Evolutionary conservation across 2,888 invertebrate species (phyloP), one percentile per base, ranked within the genome.

Genomic region (Himalopsyche japonica): DNA sequence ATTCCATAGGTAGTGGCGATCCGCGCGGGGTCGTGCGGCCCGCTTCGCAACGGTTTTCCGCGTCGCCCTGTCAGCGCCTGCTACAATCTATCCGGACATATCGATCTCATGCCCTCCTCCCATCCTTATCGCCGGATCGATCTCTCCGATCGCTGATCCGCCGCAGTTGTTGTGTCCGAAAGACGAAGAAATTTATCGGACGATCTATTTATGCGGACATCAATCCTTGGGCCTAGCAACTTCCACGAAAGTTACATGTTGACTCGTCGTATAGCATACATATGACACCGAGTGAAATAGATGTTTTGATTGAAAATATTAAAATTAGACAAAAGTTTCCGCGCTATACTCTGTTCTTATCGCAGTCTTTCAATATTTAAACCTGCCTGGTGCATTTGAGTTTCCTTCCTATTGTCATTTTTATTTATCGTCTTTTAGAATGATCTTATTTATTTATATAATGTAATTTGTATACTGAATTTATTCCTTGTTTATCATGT

Each of bases 151-250:
- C 76, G 37, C 24, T 34, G 77, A 43, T 43, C 77, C 37, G 37
- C 37, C 34, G 34, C 77, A n/a, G 77, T 20, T 34, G 34, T 27
- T 82, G 77, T 77, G 76, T 37, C 78, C 34, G 80, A 76, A 37
- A 64, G 34, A 80, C 70, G 64, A 43, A 79, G 82, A 82, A 82
- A 82, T 80, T 77, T 79, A 85, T 85, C 85, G 80, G 76, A 47
- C 82, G 84, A 86, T 82, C 84, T 84, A 80, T 86, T 86, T 84
- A 79, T 82, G 84, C 82, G 84, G 84, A 85, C 82, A 86, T 84
- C 84, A 84, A 84, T 86, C 83, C 77, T 77, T n/a, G 27, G n/a
- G 10, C 49, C 24, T 79, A 30, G 34, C 24, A 48, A 30, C 24
- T 49, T 79, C 32, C 49, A 48, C 48, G n/a, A 48, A 1, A 18